Percentiles rank a stretch among this genome's conserved stretches.
phyloP scores from a whole-genome alignment of 2,113 vertebrate species.

The Ploceus nigricollis region DNA sequence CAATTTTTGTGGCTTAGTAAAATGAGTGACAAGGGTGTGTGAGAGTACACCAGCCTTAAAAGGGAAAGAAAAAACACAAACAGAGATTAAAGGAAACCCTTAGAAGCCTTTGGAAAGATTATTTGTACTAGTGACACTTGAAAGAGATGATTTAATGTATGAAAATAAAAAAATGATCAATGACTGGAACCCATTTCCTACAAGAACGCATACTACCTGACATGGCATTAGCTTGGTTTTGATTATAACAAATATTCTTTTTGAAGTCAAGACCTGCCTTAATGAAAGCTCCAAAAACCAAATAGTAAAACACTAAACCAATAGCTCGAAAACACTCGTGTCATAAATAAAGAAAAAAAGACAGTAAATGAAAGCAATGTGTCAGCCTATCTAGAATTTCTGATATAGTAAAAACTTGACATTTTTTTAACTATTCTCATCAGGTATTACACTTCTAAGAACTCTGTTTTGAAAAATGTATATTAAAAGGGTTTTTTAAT shows the following conservation, averaged over 20 bases:
- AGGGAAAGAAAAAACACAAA: not conserved
- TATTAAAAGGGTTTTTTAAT: not conserved
- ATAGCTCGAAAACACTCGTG: not conserved
- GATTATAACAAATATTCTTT: not conserved
- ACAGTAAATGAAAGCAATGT: not conserved
- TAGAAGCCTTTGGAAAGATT: not conserved
- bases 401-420: not conserved
- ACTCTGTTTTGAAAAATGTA: not conserved
- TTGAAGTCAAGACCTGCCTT: not conserved
- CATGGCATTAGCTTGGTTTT: not conserved
- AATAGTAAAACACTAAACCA: not conserved
- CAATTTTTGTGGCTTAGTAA: slow-evolving; percentile 35
- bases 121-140: not conserved
- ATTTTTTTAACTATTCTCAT: not conserved
- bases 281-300: not conserved
- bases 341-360: not conserved
- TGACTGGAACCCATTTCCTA: not conserved
- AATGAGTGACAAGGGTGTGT: slow-evolving; percentile 1
- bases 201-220: not conserved
- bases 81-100: not conserved
- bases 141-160: not conserved
- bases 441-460: not conserved
- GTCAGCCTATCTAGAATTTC: not conserved
- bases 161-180: not conserved
- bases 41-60: not conserved